Evolutionary conservation across 2,888 invertebrate species (phyloP).

Genomic region (Drosophila monieri): DNA sequence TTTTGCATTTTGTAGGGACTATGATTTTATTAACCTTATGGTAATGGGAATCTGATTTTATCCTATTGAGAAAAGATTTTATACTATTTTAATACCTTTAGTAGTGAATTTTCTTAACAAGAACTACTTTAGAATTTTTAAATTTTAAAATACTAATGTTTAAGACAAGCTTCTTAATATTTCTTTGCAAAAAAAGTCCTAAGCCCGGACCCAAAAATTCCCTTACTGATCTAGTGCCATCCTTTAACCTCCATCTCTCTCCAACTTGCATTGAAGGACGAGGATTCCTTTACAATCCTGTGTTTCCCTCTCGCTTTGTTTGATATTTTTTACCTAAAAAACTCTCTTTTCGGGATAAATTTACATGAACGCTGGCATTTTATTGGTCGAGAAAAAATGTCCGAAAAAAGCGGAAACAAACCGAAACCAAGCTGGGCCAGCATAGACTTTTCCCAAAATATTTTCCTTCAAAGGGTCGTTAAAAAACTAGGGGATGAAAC

Average conservation of each 20-base stretch:
- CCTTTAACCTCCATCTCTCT: constrained; percentile 9
- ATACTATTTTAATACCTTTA: not conserved
- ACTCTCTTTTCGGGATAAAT: constrained; percentile 70
- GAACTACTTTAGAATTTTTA: too few species aligned
- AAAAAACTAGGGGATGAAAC: constrained; percentile 61
- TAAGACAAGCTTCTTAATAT: not conserved
- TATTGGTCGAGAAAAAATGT: constrained; percentile 73
- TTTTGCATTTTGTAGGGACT: constrained; percentile 37
- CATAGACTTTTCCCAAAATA: constrained; percentile 49
- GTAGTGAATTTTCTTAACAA: too few species aligned
- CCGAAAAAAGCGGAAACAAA: constrained; percentile 48
- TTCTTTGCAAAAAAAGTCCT: not conserved
- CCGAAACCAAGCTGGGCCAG: constrained; percentile 39
- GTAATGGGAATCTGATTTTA: constrained; percentile 7
- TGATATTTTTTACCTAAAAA: constrained; percentile 79
- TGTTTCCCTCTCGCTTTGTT: constrained; percentile 41
- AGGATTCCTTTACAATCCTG: constrained; percentile 75
- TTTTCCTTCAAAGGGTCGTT: constrained; percentile 54
- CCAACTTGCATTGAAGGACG: constrained; percentile 27
- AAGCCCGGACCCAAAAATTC: constrained; percentile 38
- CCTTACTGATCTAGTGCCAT: constrained; percentile 25
- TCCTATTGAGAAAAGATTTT: not conserved
- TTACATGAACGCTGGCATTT: constrained; percentile 75
- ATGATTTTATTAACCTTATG: constrained; percentile 29
- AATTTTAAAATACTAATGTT: too few species aligned